A percentile compares a stretch with the other conserved stretches of the same genome.
phyloP scores from a whole-genome alignment of 1,140 invertebrate species.

The Rhynchophorus ferrugineus region DNA sequence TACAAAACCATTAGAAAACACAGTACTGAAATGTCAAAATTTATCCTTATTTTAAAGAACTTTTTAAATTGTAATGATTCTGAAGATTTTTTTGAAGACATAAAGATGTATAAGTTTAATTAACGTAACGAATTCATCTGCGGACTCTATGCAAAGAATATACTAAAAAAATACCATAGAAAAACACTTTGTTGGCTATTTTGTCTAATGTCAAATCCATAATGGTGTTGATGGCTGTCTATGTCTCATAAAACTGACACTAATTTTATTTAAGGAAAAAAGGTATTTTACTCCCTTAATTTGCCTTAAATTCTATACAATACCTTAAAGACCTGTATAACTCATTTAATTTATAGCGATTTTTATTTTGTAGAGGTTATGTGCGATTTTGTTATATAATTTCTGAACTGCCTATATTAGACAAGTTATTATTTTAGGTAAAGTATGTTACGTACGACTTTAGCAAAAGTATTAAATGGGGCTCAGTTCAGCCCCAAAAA shows the following conservation, averaged over 20 bases:
- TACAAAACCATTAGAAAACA: no score
- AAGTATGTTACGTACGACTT: constrained; percentile 34
- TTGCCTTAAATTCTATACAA: no score
- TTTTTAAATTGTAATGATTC: neutral
- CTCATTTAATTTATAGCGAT: no score
- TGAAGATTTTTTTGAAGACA: neutral
- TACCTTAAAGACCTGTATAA: neutral
- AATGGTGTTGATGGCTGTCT: no score
- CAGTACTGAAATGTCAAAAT: constrained; percentile 1
- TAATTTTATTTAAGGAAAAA: no score
- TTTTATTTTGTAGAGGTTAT: neutral
- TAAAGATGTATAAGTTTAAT: neutral
- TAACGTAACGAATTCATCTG: neutral
- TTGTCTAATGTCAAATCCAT: no score
- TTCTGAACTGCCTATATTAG: constrained; percentile 5
- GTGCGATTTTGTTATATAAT: constrained; percentile 16
- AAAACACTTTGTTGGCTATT: no score
- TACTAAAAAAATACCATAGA: no score
- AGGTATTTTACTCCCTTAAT: constrained; percentile 14
- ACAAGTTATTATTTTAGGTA: constrained; percentile 6
- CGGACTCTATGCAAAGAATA: no score
- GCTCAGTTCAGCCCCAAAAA: constrained; percentile 33
- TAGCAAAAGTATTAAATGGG: constrained; percentile 32
- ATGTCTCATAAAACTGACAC: no score
- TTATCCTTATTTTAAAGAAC: neutral